Evolutionary conservation across 1,140 invertebrate genomes (phyloP), one percentile per base, ranked within the genome.

Genomic region (Drepana arcuata): DNA sequence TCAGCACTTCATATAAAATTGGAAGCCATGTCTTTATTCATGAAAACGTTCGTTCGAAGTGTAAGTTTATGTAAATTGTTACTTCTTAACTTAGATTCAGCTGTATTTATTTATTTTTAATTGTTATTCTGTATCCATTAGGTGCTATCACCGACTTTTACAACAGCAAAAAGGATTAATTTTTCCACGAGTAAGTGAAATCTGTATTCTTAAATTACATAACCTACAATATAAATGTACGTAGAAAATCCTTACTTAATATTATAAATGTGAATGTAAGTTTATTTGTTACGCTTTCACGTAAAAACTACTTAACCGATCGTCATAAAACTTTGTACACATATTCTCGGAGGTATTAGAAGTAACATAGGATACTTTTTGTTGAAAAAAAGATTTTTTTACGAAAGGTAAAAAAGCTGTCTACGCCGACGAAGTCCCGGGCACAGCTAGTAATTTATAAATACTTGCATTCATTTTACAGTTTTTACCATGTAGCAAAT

Each of bases 171-270:
- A 23, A 64, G 58, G 29, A 34, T 51, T 1, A 59, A 56, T 34
- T 72, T 75, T 28, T 68, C 65, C 5, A 70, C 71, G 9, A 65
- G 70, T 74, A 64, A 74, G 67, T 67, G 18, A 5, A 4, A 5
- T 21, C 9, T 5, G 9, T 9, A 34, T 31, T 26, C 16, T 25
- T 32, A n/a, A n/a, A n/a, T n/a, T n/a, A n/a, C n/a, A n/a, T n/a
- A n/a, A n/a, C n/a, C n/a, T n/a, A n/a, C n/a, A n/a, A n/a, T n/a
- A n/a, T n/a, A n/a, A n/a, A n/a, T n/a, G n/a, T n/a, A n/a, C n/a
- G n/a, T n/a, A n/a, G n/a, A n/a, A n/a, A n/a, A n/a, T n/a, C n/a
- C n/a, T 11, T 16, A 7, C 2, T 14, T 38, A 13, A 7, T 36
- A n/a, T 34, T 39, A 9, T 28, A 30, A 12, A 25, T 25, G n/a